phyloP scores from a whole-genome alignment of 2,888 invertebrate species.

The Caenorhabditis japonica region DNA sequence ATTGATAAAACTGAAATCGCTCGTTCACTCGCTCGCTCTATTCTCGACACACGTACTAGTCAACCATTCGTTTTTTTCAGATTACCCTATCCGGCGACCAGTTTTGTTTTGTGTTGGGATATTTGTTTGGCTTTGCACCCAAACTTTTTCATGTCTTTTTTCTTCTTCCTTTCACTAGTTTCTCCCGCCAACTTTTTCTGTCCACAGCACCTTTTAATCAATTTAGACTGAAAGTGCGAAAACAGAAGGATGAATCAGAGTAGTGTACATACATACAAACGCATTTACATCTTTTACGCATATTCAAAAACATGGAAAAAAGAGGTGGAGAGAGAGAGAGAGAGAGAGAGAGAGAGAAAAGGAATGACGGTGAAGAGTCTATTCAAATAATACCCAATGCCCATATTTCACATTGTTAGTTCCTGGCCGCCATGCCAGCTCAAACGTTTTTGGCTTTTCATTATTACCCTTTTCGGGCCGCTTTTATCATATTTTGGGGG shows the following conservation, averaged over 20 bases:
- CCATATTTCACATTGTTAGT: neutral
- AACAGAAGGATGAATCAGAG: slow-evolving; percentile 8
- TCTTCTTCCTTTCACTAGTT: neutral
- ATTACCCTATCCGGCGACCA: slow-evolving; percentile 39
- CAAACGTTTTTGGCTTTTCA: slow-evolving; percentile 8
- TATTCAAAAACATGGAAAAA: slow-evolving; percentile 15
- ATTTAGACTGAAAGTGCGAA: neutral
- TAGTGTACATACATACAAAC: slow-evolving; percentile 31
- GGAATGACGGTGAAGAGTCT: too few relatives aligned
- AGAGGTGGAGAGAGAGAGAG: slow-evolving; percentile 1
- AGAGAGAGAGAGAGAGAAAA: too few relatives aligned
- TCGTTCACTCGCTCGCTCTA: slow-evolving; percentile 3
- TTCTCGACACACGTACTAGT: slow-evolving; percentile 1
- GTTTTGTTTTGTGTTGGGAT: slow-evolving; percentile 10
- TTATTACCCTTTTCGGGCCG: too few relatives aligned
- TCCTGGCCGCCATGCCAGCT: too few relatives aligned
- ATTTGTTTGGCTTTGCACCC: slow-evolving; percentile 12
- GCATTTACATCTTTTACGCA: slow-evolving; percentile 50
- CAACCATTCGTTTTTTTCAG: slow-evolving; percentile 40
- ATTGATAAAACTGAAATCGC: neutral
- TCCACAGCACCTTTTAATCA: too few relatives aligned
- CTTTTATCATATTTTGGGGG: too few relatives aligned
- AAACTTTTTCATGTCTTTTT: neutral
- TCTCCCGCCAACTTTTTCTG: too few relatives aligned
- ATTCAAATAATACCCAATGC: slow-evolving; percentile 33